Percentiles rank a stretch among this genome's conserved stretches.
Conservation (phyloP, 2,113 vertebrate genomes). For the Redunca redunca region DNA sequence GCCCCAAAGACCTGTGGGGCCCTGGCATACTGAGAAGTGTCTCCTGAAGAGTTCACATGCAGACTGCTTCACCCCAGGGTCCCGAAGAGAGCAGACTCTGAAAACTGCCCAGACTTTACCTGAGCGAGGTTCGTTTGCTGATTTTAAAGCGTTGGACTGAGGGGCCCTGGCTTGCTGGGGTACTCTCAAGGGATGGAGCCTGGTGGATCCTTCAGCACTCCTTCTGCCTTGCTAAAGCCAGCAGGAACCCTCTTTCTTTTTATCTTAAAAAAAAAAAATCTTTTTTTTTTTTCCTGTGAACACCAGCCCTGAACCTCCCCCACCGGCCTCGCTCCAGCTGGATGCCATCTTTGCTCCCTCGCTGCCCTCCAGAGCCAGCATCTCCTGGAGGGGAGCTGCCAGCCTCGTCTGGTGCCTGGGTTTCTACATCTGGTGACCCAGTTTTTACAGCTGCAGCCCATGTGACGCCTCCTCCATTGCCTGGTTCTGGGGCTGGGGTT, state of each 20-base stretch:
- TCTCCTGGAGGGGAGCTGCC: background rate
- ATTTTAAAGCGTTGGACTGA: too few species aligned
- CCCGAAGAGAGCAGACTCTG: background rate
- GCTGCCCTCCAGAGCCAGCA: background rate
- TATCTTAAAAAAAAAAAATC: background rate
- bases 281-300: background rate
- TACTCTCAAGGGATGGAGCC: accelerated
- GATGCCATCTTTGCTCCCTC: background rate
- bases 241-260: background rate
- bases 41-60: background rate
- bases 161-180: background rate
- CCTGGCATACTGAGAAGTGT: background rate
- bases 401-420: background rate
- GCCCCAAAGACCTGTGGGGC: accelerated
- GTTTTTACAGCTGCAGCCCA: background rate
- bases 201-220: background rate
- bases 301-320: background rate
- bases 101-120: background rate
- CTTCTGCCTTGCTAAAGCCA: background rate
- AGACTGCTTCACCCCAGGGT: background rate
- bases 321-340: accelerated
- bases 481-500: background rate
- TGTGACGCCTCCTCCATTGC: background rate
- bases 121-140: background rate
- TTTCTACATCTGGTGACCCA: background rate